These are phyloP conservation scores for Pristionchus arcanus DNA, from an alignment of 2,888 invertebrate genomes.

Conservation along the genomic window DNA sequence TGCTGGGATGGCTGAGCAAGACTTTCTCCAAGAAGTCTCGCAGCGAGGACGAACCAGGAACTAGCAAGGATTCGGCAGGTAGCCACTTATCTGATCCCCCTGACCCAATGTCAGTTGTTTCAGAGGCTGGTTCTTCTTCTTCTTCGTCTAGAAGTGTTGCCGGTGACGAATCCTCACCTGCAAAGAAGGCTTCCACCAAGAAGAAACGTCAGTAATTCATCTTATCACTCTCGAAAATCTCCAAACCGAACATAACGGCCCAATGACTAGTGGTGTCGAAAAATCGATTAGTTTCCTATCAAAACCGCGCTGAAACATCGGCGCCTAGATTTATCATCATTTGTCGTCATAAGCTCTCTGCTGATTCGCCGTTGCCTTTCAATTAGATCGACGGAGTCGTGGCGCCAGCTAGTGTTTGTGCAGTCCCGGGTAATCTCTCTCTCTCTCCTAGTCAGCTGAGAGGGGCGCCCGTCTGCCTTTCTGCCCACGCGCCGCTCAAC, in stretches of 20 bases:
- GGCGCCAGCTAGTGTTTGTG: slow-evolving; percentile 14
- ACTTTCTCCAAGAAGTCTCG: slow-evolving; percentile 51
- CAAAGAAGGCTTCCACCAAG: not conserved
- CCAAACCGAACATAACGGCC: not conserved
- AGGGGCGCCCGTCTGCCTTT: slow-evolving; percentile 7
- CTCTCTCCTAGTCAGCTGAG: not conserved
- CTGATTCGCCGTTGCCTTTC: not conserved
- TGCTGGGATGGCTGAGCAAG: slow-evolving; percentile 52
- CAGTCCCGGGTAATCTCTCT: not conserved
- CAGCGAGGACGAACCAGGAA: slow-evolving; percentile 5
- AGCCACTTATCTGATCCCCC: not conserved
- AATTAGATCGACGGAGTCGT: slow-evolving; percentile 1
- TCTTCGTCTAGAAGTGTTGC: not conserved
- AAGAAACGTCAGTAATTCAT: not conserved
- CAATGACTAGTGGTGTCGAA: not conserved
- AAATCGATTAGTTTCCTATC: not conserved
- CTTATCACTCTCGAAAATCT: not conserved
- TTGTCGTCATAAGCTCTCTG: not conserved
- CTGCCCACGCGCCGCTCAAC: slow-evolving; percentile 16
- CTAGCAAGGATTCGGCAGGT: slow-evolving; percentile 53
- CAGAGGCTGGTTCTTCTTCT: not conserved
- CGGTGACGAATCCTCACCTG: not conserved
- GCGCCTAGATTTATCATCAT: not conserved
- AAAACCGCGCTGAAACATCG: not conserved
- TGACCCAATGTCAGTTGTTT: not conserved